phyloP scores from a whole-genome alignment of 2,888 invertebrate genomes.

The Agriopis aurantiaria region DNA sequence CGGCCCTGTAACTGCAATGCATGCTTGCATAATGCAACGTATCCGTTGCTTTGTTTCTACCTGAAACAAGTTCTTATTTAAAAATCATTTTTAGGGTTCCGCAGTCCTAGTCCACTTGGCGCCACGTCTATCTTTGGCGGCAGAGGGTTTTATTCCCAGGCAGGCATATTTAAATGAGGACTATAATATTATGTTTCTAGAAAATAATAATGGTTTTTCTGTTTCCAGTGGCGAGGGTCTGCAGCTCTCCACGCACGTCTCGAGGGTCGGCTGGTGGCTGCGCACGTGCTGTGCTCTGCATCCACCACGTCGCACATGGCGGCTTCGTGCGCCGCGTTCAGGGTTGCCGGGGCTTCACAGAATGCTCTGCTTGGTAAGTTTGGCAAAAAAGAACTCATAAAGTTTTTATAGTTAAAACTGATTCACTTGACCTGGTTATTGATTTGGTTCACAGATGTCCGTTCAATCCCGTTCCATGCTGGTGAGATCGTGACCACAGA shows the following conservation, averaged over 20 bases:
- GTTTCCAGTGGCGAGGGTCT: constrained; percentile 93
- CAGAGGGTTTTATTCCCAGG: too few species aligned
- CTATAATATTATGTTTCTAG: too few species aligned
- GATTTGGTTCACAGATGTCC: constrained; percentile 86
- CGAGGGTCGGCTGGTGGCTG: constrained; percentile 92
- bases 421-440: too few species aligned
- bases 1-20: too few species aligned
- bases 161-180: too few species aligned
- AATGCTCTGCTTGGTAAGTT: constrained; percentile 70
- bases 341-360: constrained; percentile 92
- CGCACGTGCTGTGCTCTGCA: constrained; percentile 92
- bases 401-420: too few species aligned
- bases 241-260: constrained; percentile 89
- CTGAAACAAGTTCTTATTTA: too few species aligned
- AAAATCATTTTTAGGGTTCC: too few species aligned
- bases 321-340: constrained; percentile 93
- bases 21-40: too few species aligned
- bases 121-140: too few species aligned
- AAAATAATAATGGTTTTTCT: neutral
- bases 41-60: too few species aligned
- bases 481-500: constrained; percentile 85
- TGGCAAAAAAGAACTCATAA: too few species aligned
- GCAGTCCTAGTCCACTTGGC: neutral
- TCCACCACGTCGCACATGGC: constrained; percentile 86
- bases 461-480: constrained; percentile 92